Conservation (phyloP, 2,888 invertebrate genomes). For the Meteorus cinctellus region DNA sequence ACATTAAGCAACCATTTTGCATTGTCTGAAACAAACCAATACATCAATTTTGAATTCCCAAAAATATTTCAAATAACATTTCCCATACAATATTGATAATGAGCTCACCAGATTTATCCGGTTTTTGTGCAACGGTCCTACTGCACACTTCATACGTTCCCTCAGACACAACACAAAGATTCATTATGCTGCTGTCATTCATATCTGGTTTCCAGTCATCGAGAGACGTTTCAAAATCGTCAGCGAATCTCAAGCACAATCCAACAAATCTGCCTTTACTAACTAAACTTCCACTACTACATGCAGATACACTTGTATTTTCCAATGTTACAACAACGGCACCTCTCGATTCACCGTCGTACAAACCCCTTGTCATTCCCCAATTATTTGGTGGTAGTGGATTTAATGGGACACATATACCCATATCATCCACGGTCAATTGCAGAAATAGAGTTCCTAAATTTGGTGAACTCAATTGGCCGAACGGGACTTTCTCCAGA, state of each 20-base stretch:
- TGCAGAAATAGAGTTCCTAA: conserved; percentile 94
- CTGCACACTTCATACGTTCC: conserved; percentile 99
- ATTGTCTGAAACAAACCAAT: conserved; percentile 78
- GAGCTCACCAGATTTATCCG: conserved; percentile 78
- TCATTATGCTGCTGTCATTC: conserved; percentile 86
- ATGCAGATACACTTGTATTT: conserved; percentile 96
- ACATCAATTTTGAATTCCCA: conserved; percentile 13
- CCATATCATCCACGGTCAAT: conserved; percentile 96
- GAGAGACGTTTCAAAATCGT: conserved; percentile 96
- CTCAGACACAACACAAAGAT: conserved; percentile 97
- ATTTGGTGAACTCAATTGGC: conserved; percentile 85
- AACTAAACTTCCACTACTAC: conserved; percentile 95
- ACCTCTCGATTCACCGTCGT: conserved; percentile 87
- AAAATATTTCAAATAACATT: conserved; percentile 23
- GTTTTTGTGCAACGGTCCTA: conserved; percentile 90
- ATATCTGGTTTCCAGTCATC: conserved; percentile 98
- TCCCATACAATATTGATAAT: neutral
- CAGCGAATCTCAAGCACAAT: conserved; percentile 94
- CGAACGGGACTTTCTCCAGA: conserved; percentile 85
- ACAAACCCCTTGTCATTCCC: conserved; percentile 78
- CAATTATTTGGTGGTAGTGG: conserved; percentile 83
- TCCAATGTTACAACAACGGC: conserved; percentile 97
- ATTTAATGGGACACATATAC: conserved; percentile 94
- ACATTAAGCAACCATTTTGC: conserved; percentile 99
- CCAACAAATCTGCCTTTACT: conserved; percentile 93